A percentile compares a stretch with the other conserved stretches of the same genome.
phyloP scores from a whole-genome alignment of 2,888 invertebrate species.

The Urechis unicinctus region DNA sequence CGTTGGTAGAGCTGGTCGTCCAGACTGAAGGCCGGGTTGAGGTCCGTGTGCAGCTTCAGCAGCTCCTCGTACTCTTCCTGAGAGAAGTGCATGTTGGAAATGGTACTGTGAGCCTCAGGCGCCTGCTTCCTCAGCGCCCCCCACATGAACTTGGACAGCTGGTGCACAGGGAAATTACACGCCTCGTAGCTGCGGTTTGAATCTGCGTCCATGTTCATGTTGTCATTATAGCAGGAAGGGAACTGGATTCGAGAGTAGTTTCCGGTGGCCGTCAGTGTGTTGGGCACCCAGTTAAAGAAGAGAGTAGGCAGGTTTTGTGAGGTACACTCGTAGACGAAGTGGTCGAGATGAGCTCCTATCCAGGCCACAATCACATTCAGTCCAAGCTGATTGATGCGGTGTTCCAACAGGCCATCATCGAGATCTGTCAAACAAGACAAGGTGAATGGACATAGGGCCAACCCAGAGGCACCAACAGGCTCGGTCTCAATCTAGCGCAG shows the following conservation, averaged over 20 bases:
- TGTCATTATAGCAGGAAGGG: slow-evolving; percentile 56
- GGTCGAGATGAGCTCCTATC: slow-evolving; percentile 60
- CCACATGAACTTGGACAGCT: slow-evolving; percentile 59
- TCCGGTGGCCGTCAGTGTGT: slow-evolving; percentile 49
- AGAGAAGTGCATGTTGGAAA: slow-evolving; percentile 51
- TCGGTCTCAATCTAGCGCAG: too few species aligned
- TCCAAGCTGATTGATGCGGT: slow-evolving; percentile 59
- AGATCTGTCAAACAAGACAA: slow-evolving; percentile 24
- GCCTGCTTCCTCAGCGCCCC: slow-evolving; percentile 56
- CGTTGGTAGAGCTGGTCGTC: slow-evolving; percentile 32
- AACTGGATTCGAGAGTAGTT: slow-evolving; percentile 59
- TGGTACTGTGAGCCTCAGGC: slow-evolving; percentile 44
- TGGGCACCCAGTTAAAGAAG: slow-evolving; percentile 66
- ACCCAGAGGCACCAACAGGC: not conserved
- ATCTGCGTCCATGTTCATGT: not conserved
- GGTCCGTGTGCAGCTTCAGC: slow-evolving; percentile 30
- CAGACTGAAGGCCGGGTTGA: slow-evolving; percentile 3
- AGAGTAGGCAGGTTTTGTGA: slow-evolving; percentile 53
- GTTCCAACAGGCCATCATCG: slow-evolving; percentile 28
- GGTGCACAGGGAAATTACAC: slow-evolving; percentile 66
- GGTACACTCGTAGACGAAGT: slow-evolving; percentile 38
- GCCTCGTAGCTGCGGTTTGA: slow-evolving; percentile 22
- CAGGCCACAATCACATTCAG: slow-evolving; percentile 65
- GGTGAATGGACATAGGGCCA: not conserved
- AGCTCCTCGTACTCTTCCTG: slow-evolving; percentile 56